A percentile compares a stretch with the other conserved stretches of the same genome.
Evolutionary conservation across 2,113 vertebrate genomes (phyloP).

Genomic region (Nipponia nippon): DNA sequence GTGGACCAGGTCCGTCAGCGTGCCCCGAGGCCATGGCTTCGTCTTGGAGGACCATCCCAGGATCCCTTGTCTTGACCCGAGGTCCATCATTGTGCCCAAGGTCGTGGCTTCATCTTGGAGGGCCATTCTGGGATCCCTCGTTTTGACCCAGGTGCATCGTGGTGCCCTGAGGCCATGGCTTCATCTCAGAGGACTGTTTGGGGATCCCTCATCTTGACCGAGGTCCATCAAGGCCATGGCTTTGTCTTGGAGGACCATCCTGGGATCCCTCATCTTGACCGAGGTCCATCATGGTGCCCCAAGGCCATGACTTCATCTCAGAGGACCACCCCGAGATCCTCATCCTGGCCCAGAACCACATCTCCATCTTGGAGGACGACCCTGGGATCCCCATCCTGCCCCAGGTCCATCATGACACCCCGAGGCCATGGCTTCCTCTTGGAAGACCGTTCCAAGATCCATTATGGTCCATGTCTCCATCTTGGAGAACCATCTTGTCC

Average conservation of each 20-base stretch:
- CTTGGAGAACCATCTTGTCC: background rate
- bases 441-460: background rate
- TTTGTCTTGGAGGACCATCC: too few species aligned
- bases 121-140: accelerated
- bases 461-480: background rate
- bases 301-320: too few species aligned
- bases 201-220: too few species aligned
- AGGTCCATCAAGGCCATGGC: too few species aligned
- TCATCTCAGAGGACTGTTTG: too few species aligned
- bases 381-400: too few species aligned
- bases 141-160: accelerated
- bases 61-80: accelerated
- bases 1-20: accelerated
- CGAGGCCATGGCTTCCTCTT: accelerated
- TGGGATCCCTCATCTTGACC: accelerated
- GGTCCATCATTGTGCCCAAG: accelerated
- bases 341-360: too few species aligned
- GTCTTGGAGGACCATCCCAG: accelerated
- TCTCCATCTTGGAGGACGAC: too few species aligned
- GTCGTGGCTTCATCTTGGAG: background rate
- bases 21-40: accelerated
- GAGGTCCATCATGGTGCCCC: accelerated
- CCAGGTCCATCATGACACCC: background rate
- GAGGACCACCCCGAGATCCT: too few species aligned
- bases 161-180: background rate